phyloP scores from a whole-genome alignment of 2,888 invertebrate species.

The Neuroscelio doddi region DNA sequence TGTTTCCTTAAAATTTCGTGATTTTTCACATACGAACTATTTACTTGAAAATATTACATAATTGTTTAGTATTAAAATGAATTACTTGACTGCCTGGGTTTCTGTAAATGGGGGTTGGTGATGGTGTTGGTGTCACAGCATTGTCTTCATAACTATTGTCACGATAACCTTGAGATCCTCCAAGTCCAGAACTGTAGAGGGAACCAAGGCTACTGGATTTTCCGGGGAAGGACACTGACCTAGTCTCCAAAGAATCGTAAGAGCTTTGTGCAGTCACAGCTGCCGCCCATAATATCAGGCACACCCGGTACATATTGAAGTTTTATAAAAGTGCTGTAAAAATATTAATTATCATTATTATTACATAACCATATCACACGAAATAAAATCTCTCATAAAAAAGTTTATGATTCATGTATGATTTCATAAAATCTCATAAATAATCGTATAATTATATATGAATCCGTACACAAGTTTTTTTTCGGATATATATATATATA shows the following conservation, averaged over 20 bases:
- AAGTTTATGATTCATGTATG: too few relatives aligned
- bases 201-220: conserved; percentile 64
- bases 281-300: conserved; percentile 60
- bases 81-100: conserved; percentile 45
- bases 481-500: too few relatives aligned
- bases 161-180: conserved; percentile 62
- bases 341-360: too few relatives aligned
- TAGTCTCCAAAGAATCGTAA: conserved; percentile 62
- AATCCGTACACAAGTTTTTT: too few relatives aligned
- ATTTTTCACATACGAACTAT: too few relatives aligned
- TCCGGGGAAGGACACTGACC: conserved; percentile 61
- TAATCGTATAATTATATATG: too few relatives aligned
- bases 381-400: too few relatives aligned
- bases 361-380: too few relatives aligned
- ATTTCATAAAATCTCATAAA: too few relatives aligned
- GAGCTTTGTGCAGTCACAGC: conserved; percentile 60
- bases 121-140: conserved; percentile 68
- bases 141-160: conserved; percentile 70
- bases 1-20: too few relatives aligned
- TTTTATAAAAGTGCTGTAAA: conserved; percentile 2
- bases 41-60: too few relatives aligned
- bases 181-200: conserved; percentile 61
- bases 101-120: conserved; percentile 64
- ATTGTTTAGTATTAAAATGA: not conserved
- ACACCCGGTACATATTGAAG: conserved; percentile 58